These are phyloP conservation scores for Pilophorus perplexus DNA, from an alignment of 2,888 invertebrate genomes.

Conservation along the genomic window DNA sequence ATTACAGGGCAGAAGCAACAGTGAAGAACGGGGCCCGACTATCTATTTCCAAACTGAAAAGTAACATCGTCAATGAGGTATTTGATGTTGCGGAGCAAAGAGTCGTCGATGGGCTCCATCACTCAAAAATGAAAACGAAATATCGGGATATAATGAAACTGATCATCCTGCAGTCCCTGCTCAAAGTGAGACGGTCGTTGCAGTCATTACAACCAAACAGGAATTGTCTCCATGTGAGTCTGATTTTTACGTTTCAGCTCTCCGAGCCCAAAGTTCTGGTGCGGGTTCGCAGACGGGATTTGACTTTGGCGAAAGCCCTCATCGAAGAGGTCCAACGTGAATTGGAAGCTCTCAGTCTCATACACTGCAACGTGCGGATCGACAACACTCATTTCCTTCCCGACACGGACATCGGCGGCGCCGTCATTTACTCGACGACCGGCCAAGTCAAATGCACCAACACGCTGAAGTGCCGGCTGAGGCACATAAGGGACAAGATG, in stretches of 20 bases:
- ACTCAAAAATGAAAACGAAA: too few species aligned
- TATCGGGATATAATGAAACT: constrained; percentile 11
- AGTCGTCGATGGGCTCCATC: background rate
- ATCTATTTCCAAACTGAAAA: background rate
- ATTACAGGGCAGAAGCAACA: constrained; percentile 1
- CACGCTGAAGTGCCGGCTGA: constrained; percentile 32
- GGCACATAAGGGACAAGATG: constrained; percentile 15
- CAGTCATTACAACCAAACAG: too few species aligned
- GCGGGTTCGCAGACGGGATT: constrained; percentile 3
- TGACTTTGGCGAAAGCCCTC: background rate
- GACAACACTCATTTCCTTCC: constrained; percentile 18
- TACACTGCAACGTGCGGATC: background rate
- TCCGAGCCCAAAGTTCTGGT: constrained; percentile 11
- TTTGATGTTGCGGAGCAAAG: background rate
- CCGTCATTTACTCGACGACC: constrained; percentile 33
- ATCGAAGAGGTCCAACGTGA: background rate
- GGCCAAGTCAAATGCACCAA: constrained; percentile 34
- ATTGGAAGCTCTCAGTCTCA: background rate
- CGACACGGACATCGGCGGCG: constrained; percentile 30
- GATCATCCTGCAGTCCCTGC: background rate
- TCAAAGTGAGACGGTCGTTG: background rate
- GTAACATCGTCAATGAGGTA: background rate
- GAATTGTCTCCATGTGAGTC: too few species aligned
- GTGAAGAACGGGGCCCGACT: constrained; percentile 10
- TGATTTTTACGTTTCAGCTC: too few species aligned